These are phyloP conservation scores for Phallusia fumigata DNA, from an alignment of 23 tunicate genomes.

Conservation along the genomic window DNA sequence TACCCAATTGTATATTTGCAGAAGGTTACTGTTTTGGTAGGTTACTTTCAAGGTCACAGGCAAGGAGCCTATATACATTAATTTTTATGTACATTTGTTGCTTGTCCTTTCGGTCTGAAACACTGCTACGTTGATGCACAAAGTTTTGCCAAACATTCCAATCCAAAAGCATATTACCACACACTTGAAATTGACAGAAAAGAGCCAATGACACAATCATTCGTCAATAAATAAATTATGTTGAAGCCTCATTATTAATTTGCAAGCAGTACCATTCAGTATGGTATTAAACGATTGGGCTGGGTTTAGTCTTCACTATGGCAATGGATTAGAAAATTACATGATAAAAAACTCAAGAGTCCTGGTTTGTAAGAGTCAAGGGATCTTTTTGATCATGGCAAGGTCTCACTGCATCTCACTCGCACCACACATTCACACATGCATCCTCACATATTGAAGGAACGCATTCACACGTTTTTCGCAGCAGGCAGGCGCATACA, in stretches of 20 bases:
- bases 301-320: too few relatives aligned
- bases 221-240: conserved; percentile 4
- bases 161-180: neutral
- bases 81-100: conserved; percentile 5
- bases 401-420: neutral
- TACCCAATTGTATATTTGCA: too few relatives aligned
- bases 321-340: neutral
- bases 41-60: neutral
- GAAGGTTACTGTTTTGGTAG: too few relatives aligned
- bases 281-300: neutral
- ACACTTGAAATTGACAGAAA: conserved; percentile 4
- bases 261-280: neutral
- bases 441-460: conserved; percentile 7
- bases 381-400: neutral
- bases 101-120: neutral
- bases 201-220: neutral
- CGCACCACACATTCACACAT: conserved; percentile 14
- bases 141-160: neutral
- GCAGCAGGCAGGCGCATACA: conserved; percentile 11
- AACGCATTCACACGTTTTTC: neutral
- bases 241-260: neutral
- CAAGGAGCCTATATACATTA: neutral
- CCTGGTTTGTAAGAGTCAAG: neutral
- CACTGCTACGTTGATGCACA: neutral
- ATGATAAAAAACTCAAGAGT: neutral